A percentile compares a stretch with the other conserved stretches of the same genome.
These are phyloP conservation scores for Hypanus sabinus DNA, from an alignment of 2,113 vertebrate species.

Conservation along the genomic window DNA sequence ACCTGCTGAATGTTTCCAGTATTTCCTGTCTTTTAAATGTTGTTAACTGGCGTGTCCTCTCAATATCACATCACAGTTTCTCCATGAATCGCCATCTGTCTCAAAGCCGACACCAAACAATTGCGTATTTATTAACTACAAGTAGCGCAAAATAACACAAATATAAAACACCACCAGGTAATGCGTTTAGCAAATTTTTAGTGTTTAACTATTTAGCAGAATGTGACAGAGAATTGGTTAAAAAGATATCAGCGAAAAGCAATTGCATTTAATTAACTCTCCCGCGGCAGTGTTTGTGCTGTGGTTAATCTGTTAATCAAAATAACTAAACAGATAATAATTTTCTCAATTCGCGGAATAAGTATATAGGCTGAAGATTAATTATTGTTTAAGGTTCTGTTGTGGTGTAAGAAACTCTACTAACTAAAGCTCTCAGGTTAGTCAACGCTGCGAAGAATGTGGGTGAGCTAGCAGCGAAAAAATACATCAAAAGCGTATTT, in stretches of 20 bases:
- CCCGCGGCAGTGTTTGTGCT: not conserved
- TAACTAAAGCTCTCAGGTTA: not conserved
- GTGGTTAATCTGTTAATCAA: slow-evolving; percentile 16
- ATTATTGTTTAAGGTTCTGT: slow-evolving; percentile 24
- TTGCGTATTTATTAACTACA: not conserved
- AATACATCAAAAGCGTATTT: not conserved
- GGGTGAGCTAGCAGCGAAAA: not conserved
- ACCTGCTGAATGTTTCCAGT: too few species aligned
- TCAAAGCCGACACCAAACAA: not conserved
- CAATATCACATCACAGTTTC: not conserved
- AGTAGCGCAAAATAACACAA: not conserved
- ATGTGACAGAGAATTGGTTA: not conserved
- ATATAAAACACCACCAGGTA: not conserved
- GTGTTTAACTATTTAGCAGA: not conserved
- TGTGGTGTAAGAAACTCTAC: not conserved
- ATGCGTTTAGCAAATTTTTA: not conserved
- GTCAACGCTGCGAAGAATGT: not conserved
- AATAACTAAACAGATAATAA: not conserved
- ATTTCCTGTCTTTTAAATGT: too few species aligned
- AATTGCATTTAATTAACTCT: not conserved
- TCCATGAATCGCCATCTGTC: too few species aligned
- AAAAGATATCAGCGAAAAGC: not conserved
- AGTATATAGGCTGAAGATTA: not conserved
- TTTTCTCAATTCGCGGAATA: not conserved
- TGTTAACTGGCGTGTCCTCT: not conserved